Conservation (phyloP, 2,113 vertebrate species). For the Cisticola juncidis region DNA sequence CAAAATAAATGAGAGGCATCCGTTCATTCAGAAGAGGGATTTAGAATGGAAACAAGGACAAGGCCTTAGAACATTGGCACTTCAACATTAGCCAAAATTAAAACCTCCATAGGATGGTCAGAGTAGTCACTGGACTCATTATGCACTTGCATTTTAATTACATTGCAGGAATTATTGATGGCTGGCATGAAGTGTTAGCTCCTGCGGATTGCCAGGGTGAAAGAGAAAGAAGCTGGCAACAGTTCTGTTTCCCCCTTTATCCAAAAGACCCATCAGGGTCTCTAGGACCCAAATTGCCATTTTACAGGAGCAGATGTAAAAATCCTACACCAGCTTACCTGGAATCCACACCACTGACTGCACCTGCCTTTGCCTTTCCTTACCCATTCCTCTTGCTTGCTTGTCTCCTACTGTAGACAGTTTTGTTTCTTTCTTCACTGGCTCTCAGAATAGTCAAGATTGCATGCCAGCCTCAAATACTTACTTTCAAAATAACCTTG, state of each 20-base stretch:
- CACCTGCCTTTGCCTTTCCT: neutral
- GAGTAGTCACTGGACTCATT: neutral
- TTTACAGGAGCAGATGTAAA: neutral
- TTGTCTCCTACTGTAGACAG: neutral
- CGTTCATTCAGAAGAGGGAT: accelerated
- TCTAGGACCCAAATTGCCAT: neutral
- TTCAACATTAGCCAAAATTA: neutral
- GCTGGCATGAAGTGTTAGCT: neutral
- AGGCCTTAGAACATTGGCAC: neutral
- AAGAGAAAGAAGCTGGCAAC: neutral
- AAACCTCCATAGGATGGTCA: accelerated
- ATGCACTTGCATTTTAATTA: neutral
- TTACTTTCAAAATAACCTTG: neutral
- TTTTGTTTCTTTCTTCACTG: neutral
- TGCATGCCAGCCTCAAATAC: neutral
- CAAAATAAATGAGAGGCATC: neutral
- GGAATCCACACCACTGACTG: neutral
- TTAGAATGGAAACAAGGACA: neutral
- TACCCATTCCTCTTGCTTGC: neutral
- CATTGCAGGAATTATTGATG: neutral
- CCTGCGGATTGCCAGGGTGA: neutral
- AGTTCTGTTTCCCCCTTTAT: neutral
- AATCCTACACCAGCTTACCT: neutral
- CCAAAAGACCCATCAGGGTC: neutral
- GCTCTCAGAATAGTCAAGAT: neutral